Evolutionary conservation across 2,113 vertebrate genomes (phyloP).

Genomic region (Oncorhynchus keta): DNA sequence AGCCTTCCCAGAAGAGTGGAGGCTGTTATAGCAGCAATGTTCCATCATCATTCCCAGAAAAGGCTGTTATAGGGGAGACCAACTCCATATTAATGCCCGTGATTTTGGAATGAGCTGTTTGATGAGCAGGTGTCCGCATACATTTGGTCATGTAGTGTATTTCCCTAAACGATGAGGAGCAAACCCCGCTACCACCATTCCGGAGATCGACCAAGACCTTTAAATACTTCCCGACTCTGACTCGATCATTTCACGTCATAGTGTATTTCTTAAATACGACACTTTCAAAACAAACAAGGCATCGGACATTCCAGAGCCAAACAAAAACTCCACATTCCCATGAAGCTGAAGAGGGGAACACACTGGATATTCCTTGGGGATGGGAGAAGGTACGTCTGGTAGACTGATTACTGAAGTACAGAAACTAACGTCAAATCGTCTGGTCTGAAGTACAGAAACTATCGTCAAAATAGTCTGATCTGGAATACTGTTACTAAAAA

Average conservation of each 20-base stretch:
- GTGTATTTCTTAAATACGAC: slow-evolving; percentile 32
- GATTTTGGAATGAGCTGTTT: no score
- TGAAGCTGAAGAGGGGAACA: not conserved
- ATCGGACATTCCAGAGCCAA: slow-evolving; percentile 13
- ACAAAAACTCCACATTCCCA: slow-evolving; percentile 20
- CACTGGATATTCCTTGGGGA: not conserved
- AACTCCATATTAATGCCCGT: no score
- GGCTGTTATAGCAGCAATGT: no score
- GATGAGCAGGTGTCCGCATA: no score
- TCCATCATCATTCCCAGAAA: no score
- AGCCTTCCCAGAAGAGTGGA: no score
- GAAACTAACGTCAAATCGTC: no score
- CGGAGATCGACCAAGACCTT: not conserved
- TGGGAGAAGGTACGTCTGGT: not conserved
- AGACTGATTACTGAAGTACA: no score
- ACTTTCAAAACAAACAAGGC: slow-evolving; percentile 22
- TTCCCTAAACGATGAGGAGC: not conserved
- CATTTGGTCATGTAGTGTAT: not conserved
- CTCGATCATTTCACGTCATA: not conserved
- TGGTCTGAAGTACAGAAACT: no score
- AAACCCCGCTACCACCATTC: slow-evolving; percentile 1
- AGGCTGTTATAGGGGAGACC: no score
- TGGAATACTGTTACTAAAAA: no score
- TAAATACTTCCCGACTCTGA: not conserved
- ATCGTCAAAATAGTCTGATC: no score